Conservation (phyloP, 2,113 vertebrate genomes). For the Pelusios castaneus region DNA sequence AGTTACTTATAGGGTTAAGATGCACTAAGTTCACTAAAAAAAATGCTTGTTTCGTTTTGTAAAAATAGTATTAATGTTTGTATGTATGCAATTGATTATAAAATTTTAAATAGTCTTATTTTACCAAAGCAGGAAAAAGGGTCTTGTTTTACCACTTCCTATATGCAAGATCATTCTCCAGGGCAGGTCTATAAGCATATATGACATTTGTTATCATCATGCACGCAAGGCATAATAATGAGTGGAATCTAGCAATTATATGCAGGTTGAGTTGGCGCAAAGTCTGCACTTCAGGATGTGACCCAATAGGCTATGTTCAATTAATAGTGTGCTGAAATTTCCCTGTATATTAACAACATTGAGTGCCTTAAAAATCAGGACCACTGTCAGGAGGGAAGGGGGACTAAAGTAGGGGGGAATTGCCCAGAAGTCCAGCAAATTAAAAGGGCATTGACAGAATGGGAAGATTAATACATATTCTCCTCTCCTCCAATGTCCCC, state of each 20-base stretch:
- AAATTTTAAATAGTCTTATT: not conserved
- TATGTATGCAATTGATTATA: not conserved
- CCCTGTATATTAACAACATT: not conserved
- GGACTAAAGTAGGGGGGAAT: no score
- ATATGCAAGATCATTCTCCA: not conserved
- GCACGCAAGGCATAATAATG: not conserved
- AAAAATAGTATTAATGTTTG: not conserved
- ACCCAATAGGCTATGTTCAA: not conserved
- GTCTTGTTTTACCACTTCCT: not conserved
- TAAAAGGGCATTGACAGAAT: no score
- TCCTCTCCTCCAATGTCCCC: no score
- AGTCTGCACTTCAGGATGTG: not conserved
- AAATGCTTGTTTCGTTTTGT: not conserved
- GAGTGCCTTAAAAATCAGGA: not conserved
- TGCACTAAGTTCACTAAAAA: not conserved
- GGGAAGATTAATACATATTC: no score
- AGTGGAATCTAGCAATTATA: no score
- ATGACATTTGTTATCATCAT: not conserved
- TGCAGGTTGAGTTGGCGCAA: not conserved
- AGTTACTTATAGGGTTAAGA: not conserved
- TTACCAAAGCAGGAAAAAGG: not conserved
- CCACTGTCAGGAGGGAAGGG: no score
- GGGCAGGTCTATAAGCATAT: not conserved
- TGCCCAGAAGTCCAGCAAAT: no score
- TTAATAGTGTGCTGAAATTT: not conserved